phyloP scores from a whole-genome alignment of 2,888 invertebrate species.

The Cheilosia impressa region DNA sequence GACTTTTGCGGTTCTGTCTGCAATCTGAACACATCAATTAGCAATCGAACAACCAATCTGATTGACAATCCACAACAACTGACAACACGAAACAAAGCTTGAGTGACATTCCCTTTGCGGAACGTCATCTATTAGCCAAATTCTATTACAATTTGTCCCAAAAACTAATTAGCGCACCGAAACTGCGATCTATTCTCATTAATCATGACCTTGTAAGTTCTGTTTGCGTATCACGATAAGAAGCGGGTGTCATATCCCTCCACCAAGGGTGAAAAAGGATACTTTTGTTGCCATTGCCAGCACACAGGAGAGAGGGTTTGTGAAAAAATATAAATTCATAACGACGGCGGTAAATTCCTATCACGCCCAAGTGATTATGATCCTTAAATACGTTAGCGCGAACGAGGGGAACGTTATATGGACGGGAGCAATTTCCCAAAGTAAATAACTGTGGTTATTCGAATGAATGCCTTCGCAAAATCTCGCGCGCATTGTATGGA shows the following conservation, averaged over 20 bases:
- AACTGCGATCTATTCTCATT: conserved; percentile 51
- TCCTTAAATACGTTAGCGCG: conserved; percentile 64
- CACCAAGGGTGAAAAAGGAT: conserved; percentile 48
- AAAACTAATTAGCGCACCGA: conserved; percentile 53
- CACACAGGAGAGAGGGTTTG: conserved; percentile 38
- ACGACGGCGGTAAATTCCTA: conserved; percentile 63
- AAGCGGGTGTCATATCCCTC: conserved; percentile 65
- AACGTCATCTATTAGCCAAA: neutral
- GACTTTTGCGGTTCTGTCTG: too few relatives aligned
- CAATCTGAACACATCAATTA: neutral
- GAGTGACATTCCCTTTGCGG: neutral
- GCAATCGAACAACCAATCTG: neutral
- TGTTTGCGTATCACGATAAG: conserved; percentile 69
- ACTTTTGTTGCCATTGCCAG: conserved; percentile 34
- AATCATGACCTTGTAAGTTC: conserved; percentile 72
- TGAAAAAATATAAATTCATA: conserved; percentile 71
- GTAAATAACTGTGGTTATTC: conserved; percentile 75
- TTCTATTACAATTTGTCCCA: conserved; percentile 14
- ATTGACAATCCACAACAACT: too few relatives aligned
- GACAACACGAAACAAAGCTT: neutral
- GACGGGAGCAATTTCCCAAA: conserved; percentile 69
- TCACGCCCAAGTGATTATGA: conserved; percentile 75
- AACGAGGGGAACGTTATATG: conserved; percentile 38
- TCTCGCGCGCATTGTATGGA: conserved; percentile 52
- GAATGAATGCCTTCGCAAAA: conserved; percentile 72